A percentile compares a stretch with the other conserved stretches of the same genome.
Evolutionary conservation across 2,888 invertebrate genomes (phyloP).

Genomic region (Allacma fusca): DNA sequence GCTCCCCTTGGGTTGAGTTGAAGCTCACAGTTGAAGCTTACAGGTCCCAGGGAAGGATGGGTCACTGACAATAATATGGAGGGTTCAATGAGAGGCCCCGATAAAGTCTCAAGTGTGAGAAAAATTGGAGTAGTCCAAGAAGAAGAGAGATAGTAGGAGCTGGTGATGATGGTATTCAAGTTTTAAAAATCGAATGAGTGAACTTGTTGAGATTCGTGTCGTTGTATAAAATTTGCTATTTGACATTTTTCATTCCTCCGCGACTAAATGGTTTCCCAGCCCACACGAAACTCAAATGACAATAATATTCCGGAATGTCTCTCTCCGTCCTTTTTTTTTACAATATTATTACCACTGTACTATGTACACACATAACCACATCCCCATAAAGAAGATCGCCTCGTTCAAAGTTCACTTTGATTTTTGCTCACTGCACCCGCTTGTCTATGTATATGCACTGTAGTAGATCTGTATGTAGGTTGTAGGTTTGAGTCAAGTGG

Average conservation of each 20-base stretch:
- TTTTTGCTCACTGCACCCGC: neutral
- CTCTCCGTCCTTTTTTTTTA: neutral
- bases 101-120: neutral
- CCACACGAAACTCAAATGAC: constrained; percentile 20
- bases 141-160: neutral
- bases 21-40: too few relatives aligned
- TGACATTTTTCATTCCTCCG: constrained; percentile 36
- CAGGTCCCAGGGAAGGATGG: too few relatives aligned
- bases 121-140: constrained; percentile 6
- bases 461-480: too few relatives aligned
- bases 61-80: too few relatives aligned
- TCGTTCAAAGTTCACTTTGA: constrained; percentile 8
- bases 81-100: too few relatives aligned
- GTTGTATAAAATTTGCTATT: constrained; percentile 20
- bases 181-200: constrained; percentile 5
- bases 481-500: too few relatives aligned
- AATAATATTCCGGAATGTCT: constrained; percentile 12
- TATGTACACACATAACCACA: neutral
- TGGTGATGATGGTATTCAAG: neutral
- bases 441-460: neutral
- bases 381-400: neutral
- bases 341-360: neutral
- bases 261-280: constrained; percentile 25
- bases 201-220: constrained; percentile 3
- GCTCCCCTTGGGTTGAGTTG: too few relatives aligned